A percentile compares a stretch with the other conserved stretches of the same genome.
Conservation (phyloP, 2,797 vertebrate genomes). For the Lepilemur septentrionalis region DNA sequence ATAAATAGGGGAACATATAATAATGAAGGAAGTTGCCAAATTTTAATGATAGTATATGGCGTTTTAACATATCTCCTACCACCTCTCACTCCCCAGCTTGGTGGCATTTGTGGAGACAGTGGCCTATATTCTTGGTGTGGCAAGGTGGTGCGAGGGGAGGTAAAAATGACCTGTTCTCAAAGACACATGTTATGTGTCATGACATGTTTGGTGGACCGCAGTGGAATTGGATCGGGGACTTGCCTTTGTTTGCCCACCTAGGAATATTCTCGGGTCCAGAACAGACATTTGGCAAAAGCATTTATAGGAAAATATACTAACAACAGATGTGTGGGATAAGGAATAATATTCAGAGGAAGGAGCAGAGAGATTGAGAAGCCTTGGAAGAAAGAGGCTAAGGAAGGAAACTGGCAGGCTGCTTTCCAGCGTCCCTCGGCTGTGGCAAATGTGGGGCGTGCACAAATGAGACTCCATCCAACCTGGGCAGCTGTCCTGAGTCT, state of each 20-base stretch:
- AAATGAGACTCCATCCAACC: not conserved
- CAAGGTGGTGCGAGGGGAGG: not conserved
- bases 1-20: not conserved
- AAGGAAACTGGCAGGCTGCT: not conserved
- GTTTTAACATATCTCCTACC: not conserved
- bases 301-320: not conserved
- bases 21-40: not conserved
- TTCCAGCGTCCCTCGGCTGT: not conserved
- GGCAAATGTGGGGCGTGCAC: accelerated
- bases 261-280: not conserved
- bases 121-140: not conserved
- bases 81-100: not conserved
- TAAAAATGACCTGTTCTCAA: not conserved
- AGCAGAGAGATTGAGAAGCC: not conserved
- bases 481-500: not conserved
- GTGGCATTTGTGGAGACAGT: not conserved
- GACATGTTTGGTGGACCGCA: not conserved
- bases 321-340: not conserved
- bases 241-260: not conserved
- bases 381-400: not conserved
- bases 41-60: not conserved
- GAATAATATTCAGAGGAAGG: not conserved
- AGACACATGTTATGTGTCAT: not conserved
- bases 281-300: not conserved
- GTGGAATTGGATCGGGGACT: not conserved